These are phyloP conservation scores for Pimephales promelas DNA, from an alignment of 2,113 vertebrate genomes.

Conservation along the genomic window DNA sequence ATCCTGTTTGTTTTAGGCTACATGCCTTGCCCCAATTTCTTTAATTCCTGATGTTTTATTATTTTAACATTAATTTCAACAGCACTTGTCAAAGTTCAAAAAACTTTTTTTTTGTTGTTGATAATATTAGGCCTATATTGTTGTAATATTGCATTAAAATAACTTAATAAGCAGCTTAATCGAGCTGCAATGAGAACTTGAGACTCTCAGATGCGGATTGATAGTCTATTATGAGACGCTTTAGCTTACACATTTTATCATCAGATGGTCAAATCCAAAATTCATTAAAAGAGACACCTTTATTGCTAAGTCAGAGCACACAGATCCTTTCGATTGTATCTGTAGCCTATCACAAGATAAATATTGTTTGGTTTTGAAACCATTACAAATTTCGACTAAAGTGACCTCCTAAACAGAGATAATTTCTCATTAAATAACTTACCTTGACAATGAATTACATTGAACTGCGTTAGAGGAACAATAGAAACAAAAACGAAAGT, in stretches of 20 bases:
- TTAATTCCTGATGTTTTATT: not conserved
- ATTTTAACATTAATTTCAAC: slow-evolving; percentile 38
- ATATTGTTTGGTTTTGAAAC: not conserved
- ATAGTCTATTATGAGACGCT: not conserved
- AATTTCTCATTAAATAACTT: not conserved
- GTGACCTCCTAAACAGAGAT: not conserved
- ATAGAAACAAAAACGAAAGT: not conserved
- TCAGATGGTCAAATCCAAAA: not conserved
- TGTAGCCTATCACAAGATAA: not conserved
- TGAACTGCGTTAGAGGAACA: no score
- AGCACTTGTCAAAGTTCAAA: no score
- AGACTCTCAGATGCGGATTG: not conserved
- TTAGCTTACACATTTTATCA: slow-evolving; percentile 32
- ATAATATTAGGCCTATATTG: not conserved
- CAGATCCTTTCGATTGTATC: not conserved
- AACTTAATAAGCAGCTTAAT: not conserved
- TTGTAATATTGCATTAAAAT: not conserved
- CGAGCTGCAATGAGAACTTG: not conserved
- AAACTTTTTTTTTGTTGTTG: no score
- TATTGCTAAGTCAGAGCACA: not conserved
- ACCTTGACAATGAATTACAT: not conserved
- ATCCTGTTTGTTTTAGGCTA: not conserved
- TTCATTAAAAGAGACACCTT: not conserved
- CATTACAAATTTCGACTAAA: not conserved
- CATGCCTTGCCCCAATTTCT: not conserved